phyloP scores from a whole-genome alignment of 2,888 invertebrate species.

The Pterobdella sp. region DNA sequence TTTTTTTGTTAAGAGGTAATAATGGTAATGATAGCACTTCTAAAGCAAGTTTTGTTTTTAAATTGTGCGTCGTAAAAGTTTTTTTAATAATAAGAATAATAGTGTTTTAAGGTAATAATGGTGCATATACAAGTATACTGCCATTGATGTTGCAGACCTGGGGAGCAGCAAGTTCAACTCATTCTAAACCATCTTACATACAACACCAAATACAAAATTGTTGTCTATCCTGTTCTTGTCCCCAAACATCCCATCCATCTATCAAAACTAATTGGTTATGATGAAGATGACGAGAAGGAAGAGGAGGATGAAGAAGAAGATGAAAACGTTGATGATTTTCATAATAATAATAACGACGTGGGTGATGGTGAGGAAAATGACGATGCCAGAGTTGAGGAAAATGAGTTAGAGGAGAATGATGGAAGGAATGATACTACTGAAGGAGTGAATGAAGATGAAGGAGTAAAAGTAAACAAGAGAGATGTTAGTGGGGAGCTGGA shows the following conservation, averaged over 20 bases:
- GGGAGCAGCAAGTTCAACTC: no score
- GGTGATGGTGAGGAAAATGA: background rate
- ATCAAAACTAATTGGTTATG: background rate
- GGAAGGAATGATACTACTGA: background rate
- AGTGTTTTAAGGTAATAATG: no score
- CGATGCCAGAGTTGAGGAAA: background rate
- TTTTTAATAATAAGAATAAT: no score
- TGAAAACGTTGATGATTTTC: background rate
- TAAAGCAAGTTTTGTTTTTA: no score
- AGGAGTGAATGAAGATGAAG: background rate
- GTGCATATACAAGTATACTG: no score
- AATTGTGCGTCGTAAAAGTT: no score
- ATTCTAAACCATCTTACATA: background rate
- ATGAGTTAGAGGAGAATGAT: background rate
- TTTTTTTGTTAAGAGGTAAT: no score
- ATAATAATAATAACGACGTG: background rate
- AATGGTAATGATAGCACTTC: no score
- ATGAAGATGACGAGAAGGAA: background rate
- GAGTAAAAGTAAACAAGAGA: background rate
- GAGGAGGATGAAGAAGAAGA: background rate
- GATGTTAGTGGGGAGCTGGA: background rate
- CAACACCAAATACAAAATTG: background rate
- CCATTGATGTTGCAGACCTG: no score
- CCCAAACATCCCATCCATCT: constrained; percentile 2
- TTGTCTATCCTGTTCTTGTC: background rate